Conservation (phyloP, 2,113 vertebrate genomes). For the Megaceryle torquata region DNA sequence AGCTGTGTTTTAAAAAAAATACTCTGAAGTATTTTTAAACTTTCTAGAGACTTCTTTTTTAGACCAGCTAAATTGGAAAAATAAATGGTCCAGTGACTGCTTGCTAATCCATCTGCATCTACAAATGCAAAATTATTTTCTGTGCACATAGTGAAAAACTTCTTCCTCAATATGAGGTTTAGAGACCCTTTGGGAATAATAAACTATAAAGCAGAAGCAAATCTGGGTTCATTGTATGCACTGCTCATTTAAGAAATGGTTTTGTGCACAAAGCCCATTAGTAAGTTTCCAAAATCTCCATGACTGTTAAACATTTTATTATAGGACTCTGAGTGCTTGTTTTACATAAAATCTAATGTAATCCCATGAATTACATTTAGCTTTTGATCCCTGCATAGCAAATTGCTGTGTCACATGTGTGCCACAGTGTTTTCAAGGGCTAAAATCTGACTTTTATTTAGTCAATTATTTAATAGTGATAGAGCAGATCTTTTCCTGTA, state of each 20-base stretch:
- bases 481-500: neutral
- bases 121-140: constrained; percentile 54
- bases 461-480: neutral
- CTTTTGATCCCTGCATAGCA: neutral
- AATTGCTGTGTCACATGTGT: neutral
- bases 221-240: constrained; percentile 19
- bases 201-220: constrained; percentile 31
- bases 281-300: neutral
- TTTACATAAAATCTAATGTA: neutral
- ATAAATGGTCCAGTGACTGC: neutral
- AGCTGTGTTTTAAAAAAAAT: neutral
- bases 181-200: constrained; percentile 48
- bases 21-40: neutral
- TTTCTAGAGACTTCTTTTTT: neutral
- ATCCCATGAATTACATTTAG: neutral
- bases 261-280: constrained; percentile 13
- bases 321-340: neutral
- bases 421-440: neutral
- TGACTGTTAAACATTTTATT: constrained; percentile 39
- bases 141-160: constrained; percentile 1
- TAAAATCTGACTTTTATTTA: neutral
- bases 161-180: constrained; percentile 48
- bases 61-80: neutral
- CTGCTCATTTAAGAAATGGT: constrained; percentile 8
- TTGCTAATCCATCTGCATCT: constrained; percentile 8